Conservation (phyloP, 2,797 vertebrate species). For the Myotis planiceps region DNA sequence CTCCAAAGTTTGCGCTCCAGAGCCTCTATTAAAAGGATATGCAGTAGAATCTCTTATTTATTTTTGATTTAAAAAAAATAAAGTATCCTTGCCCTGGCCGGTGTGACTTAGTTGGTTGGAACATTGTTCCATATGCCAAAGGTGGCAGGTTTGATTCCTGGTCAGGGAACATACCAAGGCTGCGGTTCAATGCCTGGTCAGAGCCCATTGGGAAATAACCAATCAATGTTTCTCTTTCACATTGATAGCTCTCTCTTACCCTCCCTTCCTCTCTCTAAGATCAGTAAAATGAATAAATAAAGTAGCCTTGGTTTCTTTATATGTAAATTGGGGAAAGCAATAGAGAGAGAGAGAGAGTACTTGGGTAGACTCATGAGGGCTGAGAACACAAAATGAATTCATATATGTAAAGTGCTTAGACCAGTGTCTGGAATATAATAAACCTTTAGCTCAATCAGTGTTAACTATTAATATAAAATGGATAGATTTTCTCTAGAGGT, state of each 20-base stretch:
- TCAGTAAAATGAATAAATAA: background rate
- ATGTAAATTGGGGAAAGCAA: background rate
- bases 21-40: background rate
- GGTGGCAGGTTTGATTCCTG: background rate
- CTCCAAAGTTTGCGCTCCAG: background rate
- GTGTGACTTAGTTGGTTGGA: background rate
- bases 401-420: no score
- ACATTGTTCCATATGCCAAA: background rate
- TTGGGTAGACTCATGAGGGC: background rate
- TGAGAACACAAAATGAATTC: no score
- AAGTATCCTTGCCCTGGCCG: background rate
- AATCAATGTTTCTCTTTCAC: background rate
- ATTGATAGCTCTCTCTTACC: no score
- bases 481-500: no score
- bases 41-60: background rate
- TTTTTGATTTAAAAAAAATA: conserved; percentile 28
- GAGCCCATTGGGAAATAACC: background rate
- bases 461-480: background rate
- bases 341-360: background rate
- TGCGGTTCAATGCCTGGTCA: no score
- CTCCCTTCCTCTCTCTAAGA: background rate
- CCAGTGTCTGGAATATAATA: background rate
- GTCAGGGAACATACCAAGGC: no score
- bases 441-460: background rate
- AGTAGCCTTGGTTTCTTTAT: background rate